phyloP scores from a whole-genome alignment of 64 coral and sea anemone species.

The Montipora efflorescens region DNA sequence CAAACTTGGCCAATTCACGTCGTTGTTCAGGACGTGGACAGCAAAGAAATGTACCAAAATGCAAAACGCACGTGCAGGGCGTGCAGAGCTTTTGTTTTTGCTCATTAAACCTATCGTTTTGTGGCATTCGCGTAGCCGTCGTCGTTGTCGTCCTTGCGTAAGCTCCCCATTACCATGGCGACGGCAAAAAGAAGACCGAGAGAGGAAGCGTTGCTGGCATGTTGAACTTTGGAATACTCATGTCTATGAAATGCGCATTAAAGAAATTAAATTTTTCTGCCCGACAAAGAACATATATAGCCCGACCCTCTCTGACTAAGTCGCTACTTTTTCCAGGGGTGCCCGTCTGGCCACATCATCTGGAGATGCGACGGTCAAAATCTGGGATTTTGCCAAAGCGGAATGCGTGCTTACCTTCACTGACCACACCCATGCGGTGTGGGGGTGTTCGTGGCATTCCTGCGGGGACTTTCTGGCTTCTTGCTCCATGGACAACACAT shows the following conservation, averaged over 20 bases:
- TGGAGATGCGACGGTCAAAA: slow-evolving; percentile 95
- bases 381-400: slow-evolving; percentile 99
- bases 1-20: too few relatives aligned
- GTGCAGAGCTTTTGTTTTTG: too few relatives aligned
- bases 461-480: slow-evolving; percentile 95
- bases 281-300: neutral
- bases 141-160: too few relatives aligned
- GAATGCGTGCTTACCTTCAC: slow-evolving; percentile 93
- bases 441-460: slow-evolving; percentile 94
- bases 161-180: too few relatives aligned
- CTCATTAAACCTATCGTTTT: too few relatives aligned
- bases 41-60: too few relatives aligned
- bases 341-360: slow-evolving; percentile 94
- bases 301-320: neutral
- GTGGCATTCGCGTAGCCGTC: too few relatives aligned
- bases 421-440: slow-evolving; percentile 98
- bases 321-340: slow-evolving; percentile 53
- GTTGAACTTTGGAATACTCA: too few relatives aligned
- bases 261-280: neutral
- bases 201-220: too few relatives aligned
- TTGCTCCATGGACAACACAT: slow-evolving; percentile 97
- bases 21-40: too few relatives aligned
- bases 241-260: neutral
- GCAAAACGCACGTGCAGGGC: too few relatives aligned
- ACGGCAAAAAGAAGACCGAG: too few relatives aligned